Base-by-base conservation (phyloP, 23 tunicate species). In the Trididemnum nubilum region DNA sequence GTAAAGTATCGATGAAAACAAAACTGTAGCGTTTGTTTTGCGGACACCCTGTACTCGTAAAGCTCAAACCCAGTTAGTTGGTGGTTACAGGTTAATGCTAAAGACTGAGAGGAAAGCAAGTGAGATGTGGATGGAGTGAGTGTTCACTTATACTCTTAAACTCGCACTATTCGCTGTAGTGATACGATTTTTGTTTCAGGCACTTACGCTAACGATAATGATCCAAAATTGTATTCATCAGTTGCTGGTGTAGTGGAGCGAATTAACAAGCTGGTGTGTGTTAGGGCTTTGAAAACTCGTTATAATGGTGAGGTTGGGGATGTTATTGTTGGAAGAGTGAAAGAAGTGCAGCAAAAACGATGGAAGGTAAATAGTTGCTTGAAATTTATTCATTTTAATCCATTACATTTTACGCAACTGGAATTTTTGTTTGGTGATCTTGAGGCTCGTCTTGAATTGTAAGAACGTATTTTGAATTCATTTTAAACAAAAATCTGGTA, bases 231-330 rank as follows among this genome's bases (percentile, higher is more conserved):
- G 7, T 82, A 69, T 78, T 84, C 99, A 33, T 90, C 97, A 28
- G 99, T 96, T 52, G 99, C 99, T 51, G 99, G 99, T 0, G 88
- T 92, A 51, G 92, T 96, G 9, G 99, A 96, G 61, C 72, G 92
- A 51, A 96, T 96, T 30, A 96, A 96, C 75, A 96, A 96, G 65
- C 70, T 96, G n/a, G 88, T 96, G 33, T 92, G 97, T 64, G 99
- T 96, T 21, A 64, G 86, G 54, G 90, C 99, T 9, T 80, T 92
- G 22, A 96, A 96, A 73, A 71, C 86, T 34, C 34, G 92, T 28
- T 90, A 90, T 50, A 90, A 86, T 79, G 99, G 99, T 0, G 99
- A 96, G 74, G 99, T 96, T 32, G 99, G 99, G 24, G 99, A 96
- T 61, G 78, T 96, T 44, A 85, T 96, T 36, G 99, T 96, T 1